Percentiles rank a stretch among this genome's conserved stretches.
Conservation (phyloP, 2,113 vertebrate species). For the Bubo blakistoni region DNA sequence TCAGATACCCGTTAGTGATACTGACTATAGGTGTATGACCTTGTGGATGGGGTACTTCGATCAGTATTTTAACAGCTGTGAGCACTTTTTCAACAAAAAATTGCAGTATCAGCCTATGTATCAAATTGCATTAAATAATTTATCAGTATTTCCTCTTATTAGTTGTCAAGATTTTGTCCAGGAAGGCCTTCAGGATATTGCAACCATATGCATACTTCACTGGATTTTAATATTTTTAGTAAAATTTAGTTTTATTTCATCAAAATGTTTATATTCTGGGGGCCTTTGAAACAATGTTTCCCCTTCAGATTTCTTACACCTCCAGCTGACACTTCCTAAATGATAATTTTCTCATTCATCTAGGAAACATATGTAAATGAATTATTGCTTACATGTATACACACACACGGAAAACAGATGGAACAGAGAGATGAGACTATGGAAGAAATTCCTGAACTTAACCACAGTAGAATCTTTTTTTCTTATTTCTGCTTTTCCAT, state of each 20-base stretch:
- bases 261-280: not conserved
- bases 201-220: not conserved
- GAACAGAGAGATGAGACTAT: not conserved
- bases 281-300: not conserved
- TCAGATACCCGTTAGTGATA: not conserved
- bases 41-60: fast-evolving
- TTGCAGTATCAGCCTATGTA: not conserved
- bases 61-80: not conserved
- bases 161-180: not conserved
- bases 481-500: not conserved
- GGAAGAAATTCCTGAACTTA: not conserved
- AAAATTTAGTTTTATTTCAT: not conserved
- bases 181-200: not conserved
- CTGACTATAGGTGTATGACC: not conserved
- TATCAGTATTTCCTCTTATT: not conserved
- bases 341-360: not conserved
- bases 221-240: not conserved
- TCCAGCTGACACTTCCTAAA: not conserved
- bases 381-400: not conserved
- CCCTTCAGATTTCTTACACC: not conserved
- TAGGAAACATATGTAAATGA: not conserved
- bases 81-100: not conserved
- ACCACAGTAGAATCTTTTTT: not conserved
- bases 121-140: not conserved
- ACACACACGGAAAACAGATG: not conserved